phyloP scores from a whole-genome alignment of 2,113 vertebrate genomes.

The Cromileptes altivelis region DNA sequence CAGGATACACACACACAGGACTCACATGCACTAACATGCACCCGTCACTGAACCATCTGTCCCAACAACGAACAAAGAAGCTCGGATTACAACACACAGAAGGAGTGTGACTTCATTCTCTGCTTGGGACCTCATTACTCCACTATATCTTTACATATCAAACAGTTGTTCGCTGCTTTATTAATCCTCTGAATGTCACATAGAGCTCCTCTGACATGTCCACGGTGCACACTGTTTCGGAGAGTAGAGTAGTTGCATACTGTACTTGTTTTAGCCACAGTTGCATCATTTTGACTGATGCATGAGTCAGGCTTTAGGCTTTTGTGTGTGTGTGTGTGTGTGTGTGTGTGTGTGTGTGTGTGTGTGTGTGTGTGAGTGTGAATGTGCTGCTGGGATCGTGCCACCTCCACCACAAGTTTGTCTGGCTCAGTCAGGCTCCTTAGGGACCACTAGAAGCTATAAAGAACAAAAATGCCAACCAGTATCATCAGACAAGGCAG shows the following conservation, averaged over 20 bases:
- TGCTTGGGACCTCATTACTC: no score
- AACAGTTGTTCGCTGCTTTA: no score
- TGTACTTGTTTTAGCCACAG: conserved; percentile 37
- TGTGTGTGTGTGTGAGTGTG: conserved; percentile 13
- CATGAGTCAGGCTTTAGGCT: conserved; percentile 19
- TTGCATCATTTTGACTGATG: conserved; percentile 46
- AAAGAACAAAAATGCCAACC: conserved; percentile 78
- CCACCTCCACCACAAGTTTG: conserved; percentile 67
- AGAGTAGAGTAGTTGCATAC: neutral
- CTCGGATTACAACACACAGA: no score
- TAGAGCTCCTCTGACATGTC: neutral
- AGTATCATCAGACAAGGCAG: conserved; percentile 70
- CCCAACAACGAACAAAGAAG: no score
- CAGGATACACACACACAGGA: no score
- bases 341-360: conserved; percentile 29
- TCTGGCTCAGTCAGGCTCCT: conserved; percentile 71
- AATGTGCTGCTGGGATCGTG: conserved; percentile 51
- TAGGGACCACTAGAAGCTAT: conserved; percentile 71
- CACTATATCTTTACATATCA: no score
- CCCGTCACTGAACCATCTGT: no score
- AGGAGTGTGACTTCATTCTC: no score
- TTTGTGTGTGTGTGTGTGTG: conserved; percentile 15
- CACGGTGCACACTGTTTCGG: neutral
- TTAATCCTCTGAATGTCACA: no score
- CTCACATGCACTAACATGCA: no score